These are phyloP conservation scores for Trematomus loennbergii DNA, from an alignment of 2,113 vertebrate genomes.

Conservation along the genomic window DNA sequence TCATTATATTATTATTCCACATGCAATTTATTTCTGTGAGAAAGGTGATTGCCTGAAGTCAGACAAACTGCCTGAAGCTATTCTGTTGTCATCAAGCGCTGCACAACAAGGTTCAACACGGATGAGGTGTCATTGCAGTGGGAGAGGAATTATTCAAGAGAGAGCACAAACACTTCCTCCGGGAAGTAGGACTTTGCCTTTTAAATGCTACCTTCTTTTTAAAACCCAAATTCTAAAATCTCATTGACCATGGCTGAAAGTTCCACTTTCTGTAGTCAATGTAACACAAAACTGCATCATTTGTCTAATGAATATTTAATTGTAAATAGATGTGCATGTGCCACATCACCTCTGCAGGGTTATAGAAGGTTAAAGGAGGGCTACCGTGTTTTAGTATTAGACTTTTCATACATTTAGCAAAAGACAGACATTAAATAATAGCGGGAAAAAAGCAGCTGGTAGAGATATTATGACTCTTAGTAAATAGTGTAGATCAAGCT, in stretches of 20 bases:
- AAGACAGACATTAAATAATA: neutral
- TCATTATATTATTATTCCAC: too few species aligned
- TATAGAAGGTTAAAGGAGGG: neutral
- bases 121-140: neutral
- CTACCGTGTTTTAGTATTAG: neutral
- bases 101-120: neutral
- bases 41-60: slow-evolving; percentile 29
- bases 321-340: neutral
- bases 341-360: neutral
- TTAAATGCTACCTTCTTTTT: neutral
- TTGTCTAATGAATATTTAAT: neutral
- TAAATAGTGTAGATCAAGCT: neutral
- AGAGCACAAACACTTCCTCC: neutral
- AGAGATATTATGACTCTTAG: neutral
- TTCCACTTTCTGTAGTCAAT: neutral
- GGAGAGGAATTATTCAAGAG: neutral
- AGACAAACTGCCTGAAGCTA: slow-evolving; percentile 31
- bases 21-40: slow-evolving; percentile 15
- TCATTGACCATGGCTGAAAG: neutral
- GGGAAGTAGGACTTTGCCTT: neutral
- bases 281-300: neutral
- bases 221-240: too few species aligned
- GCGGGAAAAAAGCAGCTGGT: neutral
- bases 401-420: neutral
- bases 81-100: slow-evolving; percentile 41